Base-by-base conservation (phyloP, 2,113 vertebrate genomes). In the Mungos mungo region DNA sequence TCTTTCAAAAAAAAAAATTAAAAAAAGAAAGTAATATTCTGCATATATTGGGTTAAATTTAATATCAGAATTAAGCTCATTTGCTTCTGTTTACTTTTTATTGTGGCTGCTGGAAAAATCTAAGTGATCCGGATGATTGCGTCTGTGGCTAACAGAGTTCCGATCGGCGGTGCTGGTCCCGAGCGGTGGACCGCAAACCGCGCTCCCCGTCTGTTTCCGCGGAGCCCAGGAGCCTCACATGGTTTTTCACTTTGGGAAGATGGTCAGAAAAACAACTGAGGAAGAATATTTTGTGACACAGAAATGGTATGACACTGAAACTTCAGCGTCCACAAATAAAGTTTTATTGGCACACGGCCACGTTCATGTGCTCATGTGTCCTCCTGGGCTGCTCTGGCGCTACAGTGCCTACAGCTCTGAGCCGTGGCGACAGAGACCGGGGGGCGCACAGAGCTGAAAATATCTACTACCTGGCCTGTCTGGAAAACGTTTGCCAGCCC, bases 211-310 rank as follows among this genome's bases (percentile, higher is more conserved):
- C 69, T 18, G 57, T 33, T 19, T 60, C 1, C 2, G 33, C 25
- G 5, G 12, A 0, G 15, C 23, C 21, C 0, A 0, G 0, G 57
- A 33, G 19, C 27, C 10, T 25, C 31, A 29, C 15, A 1, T 12
- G 10, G 9, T 21, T 27, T 29, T 65, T 33, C 9, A 3, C 13
- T 52, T 52, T 65, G 65, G 41, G 29, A 11, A 18, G 33, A 47
- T 47, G 13, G 13, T n/a, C 25, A 60, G 31, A 4, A 25, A 16
- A 47, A 16, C 47, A 21, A 4, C 19, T 14, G 19, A n/a, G 21
- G 69, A 74, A 23, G 71, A 45, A 6, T 27, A n/a, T 77, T n/a
- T 77, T n/a, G 19, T 18, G 72, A 90, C 31, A 45, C 25, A 31
- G 47, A 65, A 38, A 57, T 33, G 14, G n/a, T 8, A 47, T 2